phyloP scores from a whole-genome alignment of 35 echinoderm and acorn worm species.

The Ophioderma brevispina region DNA sequence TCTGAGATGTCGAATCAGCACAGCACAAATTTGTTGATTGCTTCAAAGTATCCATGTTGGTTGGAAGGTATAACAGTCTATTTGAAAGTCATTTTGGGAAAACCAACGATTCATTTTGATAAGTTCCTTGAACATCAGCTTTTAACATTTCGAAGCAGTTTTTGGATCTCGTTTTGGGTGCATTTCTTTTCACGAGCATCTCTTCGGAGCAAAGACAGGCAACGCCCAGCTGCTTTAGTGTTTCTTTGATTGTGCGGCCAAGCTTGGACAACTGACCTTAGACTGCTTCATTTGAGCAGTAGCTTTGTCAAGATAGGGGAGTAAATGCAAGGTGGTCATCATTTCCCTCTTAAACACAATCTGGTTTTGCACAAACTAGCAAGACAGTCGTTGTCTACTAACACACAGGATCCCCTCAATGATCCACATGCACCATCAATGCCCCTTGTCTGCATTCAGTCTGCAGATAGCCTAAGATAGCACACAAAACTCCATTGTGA shows the following conservation, averaged over 20 bases:
- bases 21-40: slow-evolving; percentile 4
- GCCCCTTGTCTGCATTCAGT: not conserved
- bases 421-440: not conserved
- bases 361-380: slow-evolving; percentile 13
- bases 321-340: not conserved
- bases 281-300: not conserved
- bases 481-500: not conserved
- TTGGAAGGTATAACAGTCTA: slow-evolving; percentile 2
- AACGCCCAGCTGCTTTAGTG: not conserved
- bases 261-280: not conserved
- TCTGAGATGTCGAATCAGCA: not conserved
- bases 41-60: not conserved
- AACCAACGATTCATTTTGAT: not conserved
- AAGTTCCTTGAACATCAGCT: not conserved
- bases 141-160: not conserved
- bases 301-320: slow-evolving; percentile 11
- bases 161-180: slow-evolving; percentile 4
- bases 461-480: not conserved
- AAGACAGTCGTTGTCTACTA: slow-evolving; percentile 11
- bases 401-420: slow-evolving; percentile 12
- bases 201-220: not conserved
- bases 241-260: not conserved
- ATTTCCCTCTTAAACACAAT: not conserved
- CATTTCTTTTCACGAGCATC: not conserved
- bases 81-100: not conserved